Evolutionary conservation across 1,140 invertebrate genomes (phyloP).

Genomic region (Amyelois transitella): DNA sequence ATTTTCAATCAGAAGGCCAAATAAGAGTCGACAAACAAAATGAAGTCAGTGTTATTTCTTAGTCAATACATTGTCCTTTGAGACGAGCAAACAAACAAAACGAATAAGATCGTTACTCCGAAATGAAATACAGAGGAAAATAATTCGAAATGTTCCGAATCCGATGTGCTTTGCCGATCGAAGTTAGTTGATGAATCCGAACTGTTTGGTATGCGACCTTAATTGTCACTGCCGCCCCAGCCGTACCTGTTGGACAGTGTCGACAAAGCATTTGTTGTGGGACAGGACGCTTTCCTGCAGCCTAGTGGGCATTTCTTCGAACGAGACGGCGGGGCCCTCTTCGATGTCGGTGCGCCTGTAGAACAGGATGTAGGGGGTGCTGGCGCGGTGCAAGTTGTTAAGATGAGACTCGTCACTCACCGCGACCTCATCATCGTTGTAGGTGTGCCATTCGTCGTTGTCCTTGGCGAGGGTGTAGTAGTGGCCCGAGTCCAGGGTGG

Average conservation of each 20-base stretch:
- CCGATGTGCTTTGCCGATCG: too few species aligned
- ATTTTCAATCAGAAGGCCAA: too few species aligned
- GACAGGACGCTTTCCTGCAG: conserved; percentile 38
- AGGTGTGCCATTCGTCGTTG: conserved; percentile 83
- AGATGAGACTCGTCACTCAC: conserved; percentile 78
- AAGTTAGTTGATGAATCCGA: conserved; percentile 39
- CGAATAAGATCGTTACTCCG: too few species aligned
- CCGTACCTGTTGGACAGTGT: conserved; percentile 31
- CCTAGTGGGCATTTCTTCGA: conserved; percentile 39
- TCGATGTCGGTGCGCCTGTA: conserved; percentile 74
- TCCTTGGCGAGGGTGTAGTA: conserved; percentile 89
- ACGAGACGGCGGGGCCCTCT: conserved; percentile 28
- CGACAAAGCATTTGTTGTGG: conserved; percentile 47
- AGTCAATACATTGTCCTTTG: too few species aligned
- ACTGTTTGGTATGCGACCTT: conserved; percentile 25
- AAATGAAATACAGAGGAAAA: too few species aligned
- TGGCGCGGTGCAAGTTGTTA: conserved; percentile 78
- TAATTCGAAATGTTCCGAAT: too few species aligned
- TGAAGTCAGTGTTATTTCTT: too few species aligned
- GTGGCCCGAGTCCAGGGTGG: conserved; percentile 88
- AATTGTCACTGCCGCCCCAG: conserved; percentile 43
- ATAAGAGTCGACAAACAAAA: too few species aligned
- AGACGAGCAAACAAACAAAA: too few species aligned
- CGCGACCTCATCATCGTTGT: conserved; percentile 85
- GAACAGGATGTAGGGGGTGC: conserved; percentile 89